These are phyloP conservation scores for Hyposoter didymator DNA, from an alignment of 2,888 invertebrate species.

Conservation along the genomic window DNA sequence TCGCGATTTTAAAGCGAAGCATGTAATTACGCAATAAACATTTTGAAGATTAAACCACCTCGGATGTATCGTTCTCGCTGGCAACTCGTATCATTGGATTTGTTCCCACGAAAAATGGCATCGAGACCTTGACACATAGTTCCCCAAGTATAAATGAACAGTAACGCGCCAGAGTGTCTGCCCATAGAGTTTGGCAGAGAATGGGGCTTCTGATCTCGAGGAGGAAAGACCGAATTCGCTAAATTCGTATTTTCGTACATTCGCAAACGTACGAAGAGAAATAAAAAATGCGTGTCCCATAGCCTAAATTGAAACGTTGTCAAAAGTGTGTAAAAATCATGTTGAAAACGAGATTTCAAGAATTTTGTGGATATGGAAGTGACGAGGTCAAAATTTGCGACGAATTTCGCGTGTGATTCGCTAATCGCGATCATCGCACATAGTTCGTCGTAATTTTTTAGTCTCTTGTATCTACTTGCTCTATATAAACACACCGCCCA, in stretches of 20 bases:
- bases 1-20: constrained; percentile 40
- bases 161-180: constrained; percentile 2
- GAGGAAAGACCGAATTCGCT: constrained; percentile 12
- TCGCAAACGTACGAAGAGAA: constrained; percentile 19
- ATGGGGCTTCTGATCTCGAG: constrained; percentile 14
- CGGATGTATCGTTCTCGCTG: constrained; percentile 27
- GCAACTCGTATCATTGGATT: background rate
- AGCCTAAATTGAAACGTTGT: constrained; percentile 56
- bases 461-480: background rate
- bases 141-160: constrained; percentile 5
- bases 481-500: background rate
- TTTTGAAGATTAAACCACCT: constrained; percentile 38
- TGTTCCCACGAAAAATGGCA: background rate
- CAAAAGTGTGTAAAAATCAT: constrained; percentile 29
- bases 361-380: background rate
- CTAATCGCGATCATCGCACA: background rate
- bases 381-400: background rate
- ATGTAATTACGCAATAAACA: constrained; percentile 56
- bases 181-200: constrained; percentile 7
- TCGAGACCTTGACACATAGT: background rate
- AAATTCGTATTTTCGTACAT: constrained; percentile 31
- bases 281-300: constrained; percentile 34
- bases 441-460: background rate
- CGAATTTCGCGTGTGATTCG: background rate
- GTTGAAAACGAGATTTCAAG: background rate